Conservation (phyloP, 2,888 invertebrate genomes). For the Cryptocephalus moraei region DNA sequence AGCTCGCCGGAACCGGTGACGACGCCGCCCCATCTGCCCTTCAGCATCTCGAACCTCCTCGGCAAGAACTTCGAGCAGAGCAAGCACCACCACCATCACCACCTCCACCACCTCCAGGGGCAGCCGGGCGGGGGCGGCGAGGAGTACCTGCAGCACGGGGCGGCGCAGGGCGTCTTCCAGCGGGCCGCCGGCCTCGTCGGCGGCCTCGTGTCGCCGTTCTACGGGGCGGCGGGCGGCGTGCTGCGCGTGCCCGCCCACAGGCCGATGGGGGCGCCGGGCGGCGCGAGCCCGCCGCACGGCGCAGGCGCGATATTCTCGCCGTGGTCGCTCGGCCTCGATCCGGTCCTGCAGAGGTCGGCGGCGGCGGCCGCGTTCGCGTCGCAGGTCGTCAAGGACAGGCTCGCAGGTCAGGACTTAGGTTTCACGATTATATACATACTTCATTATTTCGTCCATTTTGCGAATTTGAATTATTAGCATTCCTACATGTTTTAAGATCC, state of each 20-base stretch:
- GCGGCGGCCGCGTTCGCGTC: conserved; percentile 67
- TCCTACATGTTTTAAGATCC: too few relatives aligned
- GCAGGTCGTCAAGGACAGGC: conserved; percentile 72
- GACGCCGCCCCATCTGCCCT: conserved; percentile 45
- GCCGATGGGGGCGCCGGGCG: conserved; percentile 46
- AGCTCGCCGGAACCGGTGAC: conserved; percentile 42
- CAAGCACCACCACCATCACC: too few relatives aligned
- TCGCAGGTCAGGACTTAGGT: conserved; percentile 61
- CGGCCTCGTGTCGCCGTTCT: conserved; percentile 39
- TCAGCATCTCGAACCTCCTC: conserved; percentile 71
- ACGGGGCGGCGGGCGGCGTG: conserved; percentile 51
- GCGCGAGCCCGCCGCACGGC: conserved; percentile 28
- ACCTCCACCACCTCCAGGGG: too few relatives aligned
- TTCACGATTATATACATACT: too few relatives aligned
- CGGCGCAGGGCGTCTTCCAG: conserved; percentile 26
- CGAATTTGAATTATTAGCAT: too few relatives aligned
- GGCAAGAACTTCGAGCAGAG: conserved; percentile 62
- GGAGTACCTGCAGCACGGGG: conserved; percentile 24
- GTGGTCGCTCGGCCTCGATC: conserved; percentile 46
- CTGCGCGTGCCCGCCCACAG: conserved; percentile 75
- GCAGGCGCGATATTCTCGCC: conserved; percentile 33
- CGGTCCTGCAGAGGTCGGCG: conserved; percentile 54
- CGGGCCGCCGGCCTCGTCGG: conserved; percentile 28
- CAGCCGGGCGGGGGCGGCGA: conserved; percentile 35
- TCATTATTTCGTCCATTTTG: too few relatives aligned